A percentile compares a stretch with the other conserved stretches of the same genome.
Evolutionary conservation across 2,888 invertebrate genomes (phyloP).

Genomic region (Cataglyphis cursor): DNA sequence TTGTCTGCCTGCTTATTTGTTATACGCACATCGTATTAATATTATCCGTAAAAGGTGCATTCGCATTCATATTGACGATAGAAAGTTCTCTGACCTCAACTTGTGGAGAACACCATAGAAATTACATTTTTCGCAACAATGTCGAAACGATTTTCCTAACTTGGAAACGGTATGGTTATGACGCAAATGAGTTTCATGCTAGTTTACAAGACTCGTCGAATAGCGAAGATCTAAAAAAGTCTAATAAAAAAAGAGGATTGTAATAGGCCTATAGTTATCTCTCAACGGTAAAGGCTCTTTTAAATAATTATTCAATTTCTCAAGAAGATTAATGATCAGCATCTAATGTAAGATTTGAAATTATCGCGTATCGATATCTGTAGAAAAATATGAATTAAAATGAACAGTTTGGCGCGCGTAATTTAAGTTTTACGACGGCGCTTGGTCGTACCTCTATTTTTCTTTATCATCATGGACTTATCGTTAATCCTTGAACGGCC

Average conservation of each 20-base stretch:
- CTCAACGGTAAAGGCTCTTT: not conserved
- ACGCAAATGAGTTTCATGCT: not conserved
- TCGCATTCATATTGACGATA: constrained; percentile 38
- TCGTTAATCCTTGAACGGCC: constrained; percentile 48
- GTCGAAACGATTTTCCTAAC: constrained; percentile 4
- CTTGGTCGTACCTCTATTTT: not conserved
- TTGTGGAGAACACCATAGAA: not conserved
- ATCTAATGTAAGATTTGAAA: not conserved
- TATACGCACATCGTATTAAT: constrained; percentile 24
- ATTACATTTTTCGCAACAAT: constrained; percentile 28
- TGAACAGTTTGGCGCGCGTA: not conserved
- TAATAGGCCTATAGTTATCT: not conserved
- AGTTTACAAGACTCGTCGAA: not conserved
- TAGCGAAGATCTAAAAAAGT: not conserved
- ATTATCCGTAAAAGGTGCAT: constrained; percentile 36
- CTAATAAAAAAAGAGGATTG: not conserved
- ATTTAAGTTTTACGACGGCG: not conserved
- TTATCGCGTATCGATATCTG: not conserved
- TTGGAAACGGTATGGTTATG: constrained; percentile 4
- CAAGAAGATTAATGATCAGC: not conserved
- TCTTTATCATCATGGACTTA: constrained; percentile 36
- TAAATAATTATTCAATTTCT: not conserved
- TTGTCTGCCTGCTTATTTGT: not conserved
- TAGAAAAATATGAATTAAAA: constrained; percentile 2
- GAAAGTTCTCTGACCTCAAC: not conserved